Evolutionary conservation across 2,797 vertebrate species (phyloP), one percentile per base, ranked within the genome.

Genomic region (Sebastes wilsoni): DNA sequence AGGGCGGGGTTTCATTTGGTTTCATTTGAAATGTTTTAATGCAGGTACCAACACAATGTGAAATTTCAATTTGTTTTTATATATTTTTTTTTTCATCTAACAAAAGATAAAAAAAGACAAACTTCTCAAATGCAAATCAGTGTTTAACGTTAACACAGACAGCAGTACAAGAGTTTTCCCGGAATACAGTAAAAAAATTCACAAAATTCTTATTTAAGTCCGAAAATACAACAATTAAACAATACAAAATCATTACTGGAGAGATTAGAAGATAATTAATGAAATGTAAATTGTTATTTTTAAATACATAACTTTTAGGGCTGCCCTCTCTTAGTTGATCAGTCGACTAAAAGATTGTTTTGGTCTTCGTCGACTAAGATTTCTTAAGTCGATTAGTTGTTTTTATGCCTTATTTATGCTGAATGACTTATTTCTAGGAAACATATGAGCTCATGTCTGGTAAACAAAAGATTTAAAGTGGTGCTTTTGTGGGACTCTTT

Each of bases 11-110:
- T 78, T 84, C 11, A 73, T 64, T 59, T 73, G 6, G 36, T 77
- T 77, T 84, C 10, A 74, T 65, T 59, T 74, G 56, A 61, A 76
- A 67, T 49, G 10, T 61, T 32, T 66, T 66, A 34, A 27, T 56
- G 55, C 6, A 59, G 23, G 2, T 30, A 54, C 20, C 2, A 25
- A 25, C 11, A 36, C 12, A 61, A 38, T 55, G n/a, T n/a, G 52
- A 54, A 54, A 20, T 49, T 49, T 49, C 0, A 20, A 49, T 49
- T 18, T 3, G 3, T n/a, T 54, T n/a, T 11, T 52, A 13, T 13
- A 34, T 20, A 38, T 32, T 3, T 3, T 46, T 46, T 46, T 46
- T 32, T 60, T 36, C 1, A 59, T 54, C 11, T 32, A 27, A 59
- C 8, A 56, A 58, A 71, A 67, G 54, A 2, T 52, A n/a, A 52